Base-by-base conservation (phyloP, 2,888 invertebrate species). In the Drosophila yooni region DNA sequence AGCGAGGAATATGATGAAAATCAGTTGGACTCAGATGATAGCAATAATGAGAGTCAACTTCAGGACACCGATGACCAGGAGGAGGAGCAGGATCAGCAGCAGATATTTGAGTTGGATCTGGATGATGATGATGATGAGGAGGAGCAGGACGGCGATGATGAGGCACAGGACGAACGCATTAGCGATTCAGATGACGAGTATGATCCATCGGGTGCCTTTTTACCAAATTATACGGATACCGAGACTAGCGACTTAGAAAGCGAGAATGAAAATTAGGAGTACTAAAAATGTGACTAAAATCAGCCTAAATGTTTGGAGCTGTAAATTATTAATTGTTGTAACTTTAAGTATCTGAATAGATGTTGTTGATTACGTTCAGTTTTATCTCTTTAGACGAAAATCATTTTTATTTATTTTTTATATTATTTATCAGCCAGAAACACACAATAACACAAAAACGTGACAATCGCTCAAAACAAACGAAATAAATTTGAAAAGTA, bases 391-490 rank as follows among this genome's bases (percentile, higher is more conserved):
- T 4, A 46, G 46, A 15, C 46, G 25, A 25, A 25, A 25, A 25
- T 46, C 4, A 7, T 29, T 56, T 56, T 33, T 15, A 15, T 53
- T 34, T 34, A 53, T 34, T 40, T 33, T 7, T 6, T 21, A 21
- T 38, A 43, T 46, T 33, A 43, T 60, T 58, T 57, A 38, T 43
- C 54, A 46, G 63, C 53, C 48, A 70, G 57, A 46, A 46, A 46
- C 31, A 71, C 75, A 65, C 78, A 74, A 71, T 65, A 68, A 69
- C 72, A 74, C 59, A 76, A 80, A 78, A 80, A 89, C 89, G 89
- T 89, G 89, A 91, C 89, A 91, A 75, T 84, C 76, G 71, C 75
- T 71, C 72, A 88, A 91, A 90, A 79, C 86, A 91, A 86, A 86
- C 79, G 72, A 70, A 79, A 79, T 78, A 74, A 72, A 76, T 76